phyloP scores from a whole-genome alignment of 2,888 invertebrate genomes.

The Drosophila kokeensis region DNA sequence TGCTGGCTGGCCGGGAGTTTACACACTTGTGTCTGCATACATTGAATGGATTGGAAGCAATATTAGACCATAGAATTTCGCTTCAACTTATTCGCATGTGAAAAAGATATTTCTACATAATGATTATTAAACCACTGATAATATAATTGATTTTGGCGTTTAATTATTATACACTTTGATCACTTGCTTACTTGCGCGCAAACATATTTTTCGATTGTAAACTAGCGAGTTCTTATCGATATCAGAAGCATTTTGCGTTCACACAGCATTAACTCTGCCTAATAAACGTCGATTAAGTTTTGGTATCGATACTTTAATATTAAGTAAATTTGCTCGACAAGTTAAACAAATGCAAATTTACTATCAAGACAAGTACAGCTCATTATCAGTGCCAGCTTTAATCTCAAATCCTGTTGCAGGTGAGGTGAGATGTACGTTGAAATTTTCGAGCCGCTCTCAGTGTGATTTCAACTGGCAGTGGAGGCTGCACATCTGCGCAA shows the following conservation, averaged over 20 bases:
- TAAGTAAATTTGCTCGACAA: neutral
- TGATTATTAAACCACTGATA: slow-evolving; percentile 6
- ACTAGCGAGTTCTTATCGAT: slow-evolving; percentile 6
- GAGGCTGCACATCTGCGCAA: slow-evolving; percentile 8
- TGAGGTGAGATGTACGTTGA: slow-evolving; percentile 12
- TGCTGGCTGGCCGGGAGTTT: slow-evolving; percentile 88
- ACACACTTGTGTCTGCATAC: slow-evolving; percentile 87
- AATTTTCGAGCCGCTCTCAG: slow-evolving; percentile 52
- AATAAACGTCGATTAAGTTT: neutral
- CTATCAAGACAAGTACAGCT: neutral
- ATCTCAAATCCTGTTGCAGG: neutral
- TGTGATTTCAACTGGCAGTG: slow-evolving; percentile 41
- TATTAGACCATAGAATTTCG: slow-evolving; percentile 71
- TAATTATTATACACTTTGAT: neutral
- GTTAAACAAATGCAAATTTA: neutral
- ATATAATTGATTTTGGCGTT: neutral
- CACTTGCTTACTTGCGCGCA: slow-evolving; percentile 1
- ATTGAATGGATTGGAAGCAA: slow-evolving; percentile 86
- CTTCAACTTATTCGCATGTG: neutral
- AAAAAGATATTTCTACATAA: neutral
- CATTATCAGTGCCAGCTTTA: neutral
- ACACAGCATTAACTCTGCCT: neutral
- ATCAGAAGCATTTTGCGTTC: neutral
- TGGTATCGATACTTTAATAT: neutral
- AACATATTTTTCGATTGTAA: slow-evolving; percentile 2